Evolutionary conservation across 2,888 invertebrate species (phyloP).

Genomic region (Linyphia triangularis): DNA sequence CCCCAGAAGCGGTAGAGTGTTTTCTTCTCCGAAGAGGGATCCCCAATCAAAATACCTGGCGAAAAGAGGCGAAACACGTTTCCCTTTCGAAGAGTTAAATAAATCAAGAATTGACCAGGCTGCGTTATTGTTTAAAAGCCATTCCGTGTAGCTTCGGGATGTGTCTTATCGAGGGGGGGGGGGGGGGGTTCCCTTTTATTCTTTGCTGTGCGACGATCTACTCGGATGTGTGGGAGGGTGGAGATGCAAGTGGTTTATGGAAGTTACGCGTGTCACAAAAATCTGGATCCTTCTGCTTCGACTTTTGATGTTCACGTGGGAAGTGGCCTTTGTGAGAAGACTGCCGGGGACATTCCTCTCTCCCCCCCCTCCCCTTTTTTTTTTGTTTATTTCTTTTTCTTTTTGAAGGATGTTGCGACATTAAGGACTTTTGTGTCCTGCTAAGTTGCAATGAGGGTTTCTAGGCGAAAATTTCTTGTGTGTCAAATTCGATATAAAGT

Average conservation of each 20-base stretch:
- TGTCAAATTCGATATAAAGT: too few species aligned
- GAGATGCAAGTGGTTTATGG: slow-evolving; percentile 45
- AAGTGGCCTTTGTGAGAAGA: neutral
- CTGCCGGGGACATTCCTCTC: too few species aligned
- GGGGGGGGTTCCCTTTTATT: too few species aligned
- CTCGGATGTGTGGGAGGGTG: neutral
- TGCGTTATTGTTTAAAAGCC: slow-evolving; percentile 73
- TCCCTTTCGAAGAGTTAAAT: slow-evolving; percentile 58
- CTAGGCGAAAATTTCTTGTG: too few species aligned
- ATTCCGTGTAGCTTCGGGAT: slow-evolving; percentile 57
- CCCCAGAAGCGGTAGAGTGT: slow-evolving; percentile 71
- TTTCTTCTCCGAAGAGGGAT: slow-evolving; percentile 66
- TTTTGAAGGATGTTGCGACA: too few species aligned
- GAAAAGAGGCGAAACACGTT: slow-evolving; percentile 51
- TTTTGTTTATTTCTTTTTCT: too few species aligned
- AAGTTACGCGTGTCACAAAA: slow-evolving; percentile 49
- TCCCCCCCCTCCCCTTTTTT: too few species aligned
- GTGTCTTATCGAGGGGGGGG: neutral
- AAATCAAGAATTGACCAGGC: slow-evolving; percentile 69
- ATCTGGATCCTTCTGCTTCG: slow-evolving; percentile 8
- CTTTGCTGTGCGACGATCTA: neutral
- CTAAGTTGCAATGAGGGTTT: too few species aligned
- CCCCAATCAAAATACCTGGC: slow-evolving; percentile 52
- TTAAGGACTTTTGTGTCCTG: too few species aligned
- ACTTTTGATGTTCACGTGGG: neutral